Base-by-base conservation (phyloP, 2,888 invertebrate species). In the Watsonalla binaria region DNA sequence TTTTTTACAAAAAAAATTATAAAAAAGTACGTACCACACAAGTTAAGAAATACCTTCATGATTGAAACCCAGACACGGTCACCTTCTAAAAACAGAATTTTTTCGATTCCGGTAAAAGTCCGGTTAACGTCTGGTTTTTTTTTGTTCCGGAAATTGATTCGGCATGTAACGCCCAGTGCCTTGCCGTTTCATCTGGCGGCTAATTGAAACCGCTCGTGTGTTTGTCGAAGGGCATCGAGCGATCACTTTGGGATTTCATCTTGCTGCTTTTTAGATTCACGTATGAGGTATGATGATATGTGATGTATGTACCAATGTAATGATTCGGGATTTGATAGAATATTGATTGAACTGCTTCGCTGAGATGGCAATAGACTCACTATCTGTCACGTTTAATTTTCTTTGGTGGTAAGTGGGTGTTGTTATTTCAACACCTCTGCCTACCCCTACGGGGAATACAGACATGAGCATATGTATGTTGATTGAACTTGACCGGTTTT, bases 101-200 rank as follows among this genome's bases (percentile, higher is more conserved):
- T 39, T 42, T 42, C 11, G 1, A 37, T 37, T 8, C 37, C 8
- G 37, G 42, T 42, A 42, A 42, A 8, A 42, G 11, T 42, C 42
- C 9, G 11, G 42, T 42, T 5, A 5, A 11, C 11, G 11, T 42
- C 42, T 11, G 42, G 42, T 4, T 7, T 37, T 24, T n/a, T 11
- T 11, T 42, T 42, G 11, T 42, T 49, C 65, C 66, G 68, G 72
- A 73, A 71, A 73, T 73, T 68, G 70, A 65, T 70, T 71, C 65
- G 60, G 62, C 52, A 45, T 60, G 57, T 59, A 65, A 61, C 68
- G 59, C 54, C 51, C 55, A 11, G 52, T 50, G 11, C 48, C 14
- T 49, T 37, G 52, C 42, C 45, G 48, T 54, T 54, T 37, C 49
- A 39, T 49, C 49, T 49, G 39, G 9, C 24, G 49, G 56, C 63